Conservation (phyloP, 2,888 invertebrate genomes). For the Diplazon laetatorius region DNA sequence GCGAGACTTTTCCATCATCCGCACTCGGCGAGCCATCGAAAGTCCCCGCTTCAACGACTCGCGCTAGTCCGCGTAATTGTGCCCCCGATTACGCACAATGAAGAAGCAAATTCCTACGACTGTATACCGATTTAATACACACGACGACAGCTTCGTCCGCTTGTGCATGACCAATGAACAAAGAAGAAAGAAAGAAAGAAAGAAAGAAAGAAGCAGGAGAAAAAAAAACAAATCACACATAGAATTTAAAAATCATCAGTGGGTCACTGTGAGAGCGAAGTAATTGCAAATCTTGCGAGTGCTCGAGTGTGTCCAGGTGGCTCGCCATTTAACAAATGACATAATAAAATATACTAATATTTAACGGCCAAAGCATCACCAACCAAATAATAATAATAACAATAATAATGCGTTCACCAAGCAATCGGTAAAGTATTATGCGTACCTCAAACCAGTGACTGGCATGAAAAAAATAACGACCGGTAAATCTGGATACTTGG, state of each 20-base stretch:
- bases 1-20: conserved; percentile 37
- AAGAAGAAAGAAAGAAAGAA: too few species aligned
- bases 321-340: conserved; percentile 39
- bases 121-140: conserved; percentile 15
- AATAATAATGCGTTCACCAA: conserved; percentile 36
- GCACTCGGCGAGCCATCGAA: too few species aligned
- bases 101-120: conserved; percentile 7
- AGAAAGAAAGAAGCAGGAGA: too few species aligned
- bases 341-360: too few species aligned
- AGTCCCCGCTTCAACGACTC: not conserved
- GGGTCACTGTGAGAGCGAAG: conserved; percentile 27
- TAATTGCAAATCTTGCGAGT: conserved; percentile 77
- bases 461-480: conserved; percentile 28
- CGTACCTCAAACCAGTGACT: not conserved
- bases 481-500: conserved; percentile 37
- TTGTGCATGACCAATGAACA: conserved; percentile 4
- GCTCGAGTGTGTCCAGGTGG: conserved; percentile 79
- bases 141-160: conserved; percentile 27
- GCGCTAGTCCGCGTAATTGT: not conserved
- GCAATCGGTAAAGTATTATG: not conserved
- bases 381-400: conserved; percentile 32
- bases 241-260: conserved; percentile 22
- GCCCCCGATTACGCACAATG: conserved; percentile 45
- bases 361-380: too few species aligned
- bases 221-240: too few species aligned